Evolutionary conservation across 2,888 invertebrate genomes (phyloP).

Genomic region (Rhingia campestris): DNA sequence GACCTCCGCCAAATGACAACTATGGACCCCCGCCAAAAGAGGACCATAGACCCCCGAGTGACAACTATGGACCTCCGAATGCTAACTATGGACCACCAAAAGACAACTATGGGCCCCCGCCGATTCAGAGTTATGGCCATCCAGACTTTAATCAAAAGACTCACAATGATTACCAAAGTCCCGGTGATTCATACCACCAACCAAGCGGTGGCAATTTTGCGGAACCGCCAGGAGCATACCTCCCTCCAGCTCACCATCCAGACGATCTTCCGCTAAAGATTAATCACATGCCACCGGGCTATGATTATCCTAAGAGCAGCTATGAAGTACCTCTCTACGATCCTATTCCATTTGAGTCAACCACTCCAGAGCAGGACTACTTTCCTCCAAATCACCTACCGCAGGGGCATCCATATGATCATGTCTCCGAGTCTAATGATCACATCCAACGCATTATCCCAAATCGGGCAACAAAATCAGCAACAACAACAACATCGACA

Average conservation of each 20-base stretch:
- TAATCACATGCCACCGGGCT: slow-evolving; percentile 79
- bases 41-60: not conserved
- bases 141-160: slow-evolving; percentile 26
- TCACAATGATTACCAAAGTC: slow-evolving; percentile 6
- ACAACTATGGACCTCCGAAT: slow-evolving; percentile 35
- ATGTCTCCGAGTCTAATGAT: slow-evolving; percentile 51
- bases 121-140: slow-evolving; percentile 43
- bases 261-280: slow-evolving; percentile 80
- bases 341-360: slow-evolving; percentile 80
- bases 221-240: slow-evolving; percentile 75
- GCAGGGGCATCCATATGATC: slow-evolving; percentile 15
- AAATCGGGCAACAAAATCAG: slow-evolving; percentile 3
- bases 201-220: slow-evolving; percentile 76
- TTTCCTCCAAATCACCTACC: slow-evolving; percentile 55
- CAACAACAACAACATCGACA: not conserved
- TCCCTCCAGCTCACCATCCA: slow-evolving; percentile 72
- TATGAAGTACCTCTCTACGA: slow-evolving; percentile 82
- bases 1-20: slow-evolving; percentile 38
- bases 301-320: slow-evolving; percentile 81
- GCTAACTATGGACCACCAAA: slow-evolving; percentile 47
- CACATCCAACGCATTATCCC: slow-evolving; percentile 31
- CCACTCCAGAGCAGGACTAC: slow-evolving; percentile 75
- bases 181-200: slow-evolving; percentile 47
- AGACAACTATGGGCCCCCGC: slow-evolving; percentile 67
- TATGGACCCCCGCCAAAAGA: slow-evolving; percentile 36